Percentiles rank a stretch among this genome's conserved stretches.
These are phyloP conservation scores for Spisula solida DNA, from an alignment of 2,888 invertebrate genomes.

Conservation along the genomic window DNA sequence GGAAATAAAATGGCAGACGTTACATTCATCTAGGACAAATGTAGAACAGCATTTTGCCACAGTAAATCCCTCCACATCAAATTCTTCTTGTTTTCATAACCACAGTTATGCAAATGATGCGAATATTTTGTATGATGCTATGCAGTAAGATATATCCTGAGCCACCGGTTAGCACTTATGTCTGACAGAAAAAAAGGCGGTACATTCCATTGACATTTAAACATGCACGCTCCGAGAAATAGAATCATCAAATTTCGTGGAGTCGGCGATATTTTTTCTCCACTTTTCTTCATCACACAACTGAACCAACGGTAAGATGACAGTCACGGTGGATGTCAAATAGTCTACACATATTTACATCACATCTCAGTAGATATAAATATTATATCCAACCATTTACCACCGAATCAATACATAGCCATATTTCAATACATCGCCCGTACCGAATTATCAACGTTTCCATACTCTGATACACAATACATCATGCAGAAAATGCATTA, in stretches of 20 bases:
- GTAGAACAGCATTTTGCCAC: background rate
- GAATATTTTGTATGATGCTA: background rate
- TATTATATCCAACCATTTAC: background rate
- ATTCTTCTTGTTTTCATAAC: background rate
- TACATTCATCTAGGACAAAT: background rate
- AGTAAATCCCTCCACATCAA: background rate
- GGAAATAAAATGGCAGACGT: conserved; percentile 11
- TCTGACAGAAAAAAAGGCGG: background rate
- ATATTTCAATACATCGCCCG: background rate
- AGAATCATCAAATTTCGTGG: background rate
- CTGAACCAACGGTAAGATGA: background rate
- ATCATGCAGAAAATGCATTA: conserved; percentile 47
- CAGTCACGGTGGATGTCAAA: background rate
- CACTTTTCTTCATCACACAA: background rate
- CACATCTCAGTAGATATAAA: conserved; percentile 15
- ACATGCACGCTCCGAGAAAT: background rate
- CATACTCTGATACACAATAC: conserved; percentile 1
- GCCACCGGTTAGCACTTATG: background rate
- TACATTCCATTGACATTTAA: conserved; percentile 10
- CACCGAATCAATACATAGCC: conserved; percentile 31
- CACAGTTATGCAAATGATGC: background rate
- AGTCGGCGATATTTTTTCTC: background rate
- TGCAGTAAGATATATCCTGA: background rate
- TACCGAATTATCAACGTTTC: background rate
- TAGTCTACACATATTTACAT: background rate